Percentiles rank a stretch among this genome's conserved stretches.
Evolutionary conservation across 2,888 invertebrate species (phyloP).

Genomic region (Hypolimnas misippus): DNA sequence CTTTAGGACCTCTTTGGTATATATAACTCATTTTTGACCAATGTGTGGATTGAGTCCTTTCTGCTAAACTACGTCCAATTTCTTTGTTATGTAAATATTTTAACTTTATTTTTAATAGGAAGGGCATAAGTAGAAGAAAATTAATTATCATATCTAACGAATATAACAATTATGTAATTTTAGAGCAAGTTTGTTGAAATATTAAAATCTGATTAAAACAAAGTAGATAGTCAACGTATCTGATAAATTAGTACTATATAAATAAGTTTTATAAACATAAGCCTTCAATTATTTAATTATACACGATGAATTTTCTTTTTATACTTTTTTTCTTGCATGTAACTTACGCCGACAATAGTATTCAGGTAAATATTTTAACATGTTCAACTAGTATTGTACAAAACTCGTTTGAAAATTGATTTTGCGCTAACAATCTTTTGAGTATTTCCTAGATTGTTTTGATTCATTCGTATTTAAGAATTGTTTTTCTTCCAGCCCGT

Average conservation of each 20-base stretch:
- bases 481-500: slow-evolving; percentile 49
- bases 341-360: not conserved
- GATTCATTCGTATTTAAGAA: too few relatives aligned
- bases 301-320: not conserved
- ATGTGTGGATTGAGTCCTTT: too few relatives aligned
- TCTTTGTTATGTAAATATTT: too few relatives aligned
- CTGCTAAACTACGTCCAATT: too few relatives aligned
- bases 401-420: too few relatives aligned
- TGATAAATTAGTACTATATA: slow-evolving; percentile 10
- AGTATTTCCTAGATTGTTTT: too few relatives aligned
- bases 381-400: too few relatives aligned
- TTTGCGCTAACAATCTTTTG: too few relatives aligned
- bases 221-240: slow-evolving; percentile 6
- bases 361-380: slow-evolving; percentile 6
- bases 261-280: not conserved
- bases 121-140: too few relatives aligned
- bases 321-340: not conserved
- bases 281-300: not conserved
- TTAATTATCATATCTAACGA: not conserved
- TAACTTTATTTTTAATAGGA: too few relatives aligned
- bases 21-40: too few relatives aligned
- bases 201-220: slow-evolving; percentile 1
- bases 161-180: not conserved
- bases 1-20: too few relatives aligned
- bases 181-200: not conserved